Percentiles rank a stretch among this genome's conserved stretches.
Evolutionary conservation across 64 coral and sea anemone species (phyloP).

Genomic region (Montipora capricornis): DNA sequence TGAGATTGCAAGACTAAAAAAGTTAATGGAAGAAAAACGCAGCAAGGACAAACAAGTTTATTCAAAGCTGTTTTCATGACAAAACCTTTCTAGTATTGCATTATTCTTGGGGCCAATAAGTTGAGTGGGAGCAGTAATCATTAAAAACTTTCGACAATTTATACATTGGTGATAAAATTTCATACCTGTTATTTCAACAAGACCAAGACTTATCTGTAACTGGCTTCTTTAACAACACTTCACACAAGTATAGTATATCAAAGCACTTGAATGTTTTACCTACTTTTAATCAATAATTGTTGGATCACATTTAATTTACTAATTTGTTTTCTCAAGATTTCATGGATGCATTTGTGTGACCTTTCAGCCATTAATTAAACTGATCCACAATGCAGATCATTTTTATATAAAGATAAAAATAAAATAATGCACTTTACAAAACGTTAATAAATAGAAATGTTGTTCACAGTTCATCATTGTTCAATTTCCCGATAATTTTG

Average conservation of each 20-base stretch:
- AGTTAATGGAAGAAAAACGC: slow-evolving; percentile 64
- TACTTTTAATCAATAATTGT: no score
- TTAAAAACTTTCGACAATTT: neutral
- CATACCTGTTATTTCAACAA: no score
- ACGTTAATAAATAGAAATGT: no score
- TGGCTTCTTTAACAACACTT: neutral
- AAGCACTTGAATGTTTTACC: no score
- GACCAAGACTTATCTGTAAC: neutral
- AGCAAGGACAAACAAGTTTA: slow-evolving; percentile 89
- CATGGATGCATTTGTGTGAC: no score
- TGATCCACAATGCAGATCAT: neutral
- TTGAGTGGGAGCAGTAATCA: neutral
- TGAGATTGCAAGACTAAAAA: slow-evolving; percentile 82
- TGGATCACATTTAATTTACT: no score
- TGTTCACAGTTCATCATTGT: no score
- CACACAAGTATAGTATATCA: neutral
- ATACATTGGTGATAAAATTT: no score
- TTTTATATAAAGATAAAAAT: neutral
- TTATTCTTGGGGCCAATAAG: neutral
- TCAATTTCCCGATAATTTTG: no score
- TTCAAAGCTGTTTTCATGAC: slow-evolving; percentile 87
- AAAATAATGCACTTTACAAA: neutral
- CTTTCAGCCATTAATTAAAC: no score
- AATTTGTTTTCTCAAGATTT: no score
- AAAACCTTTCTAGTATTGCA: neutral